Conservation (phyloP, 2,797 vertebrate genomes). For the Harpagifer antarcticus region DNA sequence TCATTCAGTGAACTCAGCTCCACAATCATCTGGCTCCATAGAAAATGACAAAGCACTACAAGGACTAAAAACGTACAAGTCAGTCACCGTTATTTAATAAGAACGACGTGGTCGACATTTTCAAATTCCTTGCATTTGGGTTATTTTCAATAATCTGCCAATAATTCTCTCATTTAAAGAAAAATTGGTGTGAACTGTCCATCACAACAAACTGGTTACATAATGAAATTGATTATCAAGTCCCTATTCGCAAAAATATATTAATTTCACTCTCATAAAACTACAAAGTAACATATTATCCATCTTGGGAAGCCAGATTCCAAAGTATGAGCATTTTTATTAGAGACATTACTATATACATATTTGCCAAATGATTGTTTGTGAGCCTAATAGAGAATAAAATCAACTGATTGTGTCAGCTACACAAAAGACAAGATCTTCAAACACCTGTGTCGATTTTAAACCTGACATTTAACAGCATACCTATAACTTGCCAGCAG, state of each 20-base stretch:
- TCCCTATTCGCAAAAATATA: background rate
- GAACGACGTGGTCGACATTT: background rate
- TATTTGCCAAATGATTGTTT: background rate
- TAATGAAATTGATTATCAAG: background rate
- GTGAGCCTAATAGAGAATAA: background rate
- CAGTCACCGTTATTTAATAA: background rate
- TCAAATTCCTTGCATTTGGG: background rate
- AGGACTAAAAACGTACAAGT: background rate
- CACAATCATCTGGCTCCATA: background rate
- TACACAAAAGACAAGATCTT: background rate
- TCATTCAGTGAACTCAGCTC: conserved; percentile 4
- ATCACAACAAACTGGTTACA: conserved; percentile 1
- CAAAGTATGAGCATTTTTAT: background rate
- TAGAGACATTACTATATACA: background rate
- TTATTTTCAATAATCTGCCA: background rate
- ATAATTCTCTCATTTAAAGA: background rate
- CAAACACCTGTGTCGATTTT: background rate
- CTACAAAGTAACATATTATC: background rate
- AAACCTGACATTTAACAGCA: no score
- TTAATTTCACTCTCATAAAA: background rate
- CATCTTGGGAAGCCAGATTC: background rate
- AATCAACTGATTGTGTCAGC: background rate
- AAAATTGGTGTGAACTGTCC: background rate
- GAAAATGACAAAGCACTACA: conserved; percentile 1
- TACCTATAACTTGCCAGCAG: background rate